Percentiles rank a stretch among this genome's conserved stretches.
phyloP scores from a whole-genome alignment of 2,888 invertebrate genomes.

The Rotaria magnacalcarata region DNA sequence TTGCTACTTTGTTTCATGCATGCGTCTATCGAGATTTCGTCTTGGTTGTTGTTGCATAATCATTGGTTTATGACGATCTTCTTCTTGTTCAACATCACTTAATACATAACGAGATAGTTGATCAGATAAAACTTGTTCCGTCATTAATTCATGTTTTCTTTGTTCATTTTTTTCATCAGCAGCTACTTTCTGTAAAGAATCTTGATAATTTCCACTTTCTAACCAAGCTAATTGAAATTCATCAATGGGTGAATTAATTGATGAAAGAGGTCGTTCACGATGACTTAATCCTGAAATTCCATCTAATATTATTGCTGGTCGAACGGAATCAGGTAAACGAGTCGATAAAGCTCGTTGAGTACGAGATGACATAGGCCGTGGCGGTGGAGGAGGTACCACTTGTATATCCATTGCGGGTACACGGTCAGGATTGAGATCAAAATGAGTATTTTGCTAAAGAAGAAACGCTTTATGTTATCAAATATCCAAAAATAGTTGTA shows the following conservation, averaged over 20 bases:
- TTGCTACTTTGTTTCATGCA: not conserved
- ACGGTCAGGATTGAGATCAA: not conserved
- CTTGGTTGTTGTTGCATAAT: not conserved
- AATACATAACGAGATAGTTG: conserved; percentile 1
- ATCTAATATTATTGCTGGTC: not conserved
- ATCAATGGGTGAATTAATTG: not conserved
- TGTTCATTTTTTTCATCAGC: conserved; percentile 3
- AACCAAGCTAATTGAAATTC: conserved; percentile 13
- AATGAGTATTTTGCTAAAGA: not conserved
- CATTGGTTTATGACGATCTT: not conserved
- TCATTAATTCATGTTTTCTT: not conserved
- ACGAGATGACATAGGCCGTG: not conserved
- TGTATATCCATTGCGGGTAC: not conserved
- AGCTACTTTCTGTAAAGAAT: not conserved
- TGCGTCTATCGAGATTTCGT: conserved; percentile 15
- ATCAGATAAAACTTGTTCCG: not conserved
- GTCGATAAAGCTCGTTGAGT: conserved; percentile 11
- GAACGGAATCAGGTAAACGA: conserved; percentile 1
- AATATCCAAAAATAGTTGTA: too few species aligned
- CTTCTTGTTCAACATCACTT: conserved; percentile 8
- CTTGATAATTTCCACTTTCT: not conserved
- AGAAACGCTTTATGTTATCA: too few species aligned
- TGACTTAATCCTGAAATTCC: not conserved
- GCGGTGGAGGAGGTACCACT: not conserved
- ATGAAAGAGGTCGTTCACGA: not conserved